Evolutionary conservation across 2,113 vertebrate species (phyloP), one percentile per base, ranked within the genome.

Genomic region (Chitala chitala): DNA sequence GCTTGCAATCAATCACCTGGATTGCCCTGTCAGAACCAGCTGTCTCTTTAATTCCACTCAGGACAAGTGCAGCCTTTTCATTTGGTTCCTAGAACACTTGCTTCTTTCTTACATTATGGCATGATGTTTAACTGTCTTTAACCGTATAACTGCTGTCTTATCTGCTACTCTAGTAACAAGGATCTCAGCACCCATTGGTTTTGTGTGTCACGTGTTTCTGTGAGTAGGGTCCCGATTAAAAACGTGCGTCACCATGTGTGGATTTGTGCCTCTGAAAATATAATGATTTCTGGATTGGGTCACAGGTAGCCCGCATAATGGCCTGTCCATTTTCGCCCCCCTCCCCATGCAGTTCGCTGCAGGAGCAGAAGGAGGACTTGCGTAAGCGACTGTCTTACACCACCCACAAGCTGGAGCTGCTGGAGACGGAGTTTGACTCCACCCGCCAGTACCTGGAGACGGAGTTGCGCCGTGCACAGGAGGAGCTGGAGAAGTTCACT

Each of bases 291-390:
- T n/a, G n/a, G n/a, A n/a, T n/a, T n/a, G n/a, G n/a, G n/a, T n/a
- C n/a, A n/a, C n/a, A n/a, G n/a, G n/a, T n/a, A n/a, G n/a, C n/a
- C n/a, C n/a, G n/a, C n/a, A n/a, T n/a, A n/a, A n/a, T n/a, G n/a
- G n/a, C n/a, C n/a, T n/a, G n/a, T n/a, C n/a, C n/a, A n/a, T n/a
- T n/a, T n/a, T n/a, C n/a, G n/a, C n/a, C n/a, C n/a, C n/a, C n/a
- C n/a, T n/a, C n/a, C n/a, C 85, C 74, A 89, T 89, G 80, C 86
- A 99, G 97, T 79, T 93, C 92, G 75, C 83, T 94, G 83, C 94
- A 96, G 80, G 95, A 98, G 86, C 95, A 98, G 92, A 98, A 98
- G 86, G 95, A 97, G 69, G 94, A 98, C 88, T 92, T 98, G 82
- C 94, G 94, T 58, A 98, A 96, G 84, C 94, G 91, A 58, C 93